Evolutionary conservation across 2,113 vertebrate species (phyloP).

Genomic region (Brachypodius melanocephalos): DNA sequence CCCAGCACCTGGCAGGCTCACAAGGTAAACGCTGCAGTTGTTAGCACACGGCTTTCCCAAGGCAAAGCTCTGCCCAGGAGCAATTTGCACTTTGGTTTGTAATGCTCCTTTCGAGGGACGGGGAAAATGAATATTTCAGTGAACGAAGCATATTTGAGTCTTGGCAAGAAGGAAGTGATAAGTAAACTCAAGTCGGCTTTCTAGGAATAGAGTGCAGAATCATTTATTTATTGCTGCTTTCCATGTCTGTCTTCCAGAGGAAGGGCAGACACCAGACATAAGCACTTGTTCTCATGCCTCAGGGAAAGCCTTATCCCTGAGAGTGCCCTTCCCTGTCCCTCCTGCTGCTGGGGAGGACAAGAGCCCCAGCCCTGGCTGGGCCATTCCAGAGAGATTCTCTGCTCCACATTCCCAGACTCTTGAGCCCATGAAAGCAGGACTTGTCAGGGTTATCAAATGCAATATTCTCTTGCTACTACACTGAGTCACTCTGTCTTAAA

Average conservation of each 20-base stretch:
- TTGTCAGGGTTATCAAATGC: not conserved
- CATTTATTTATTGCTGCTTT: slow-evolving; percentile 12
- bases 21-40: slow-evolving; percentile 19
- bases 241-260: not conserved
- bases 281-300: accelerated
- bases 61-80: not conserved
- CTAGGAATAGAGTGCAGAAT: slow-evolving; percentile 26
- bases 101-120: not conserved
- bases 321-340: not conserved
- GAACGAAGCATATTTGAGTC: not conserved
- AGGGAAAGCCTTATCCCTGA: not conserved
- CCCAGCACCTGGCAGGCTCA: slow-evolving; percentile 21
- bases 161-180: not conserved
- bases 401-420: accelerated
- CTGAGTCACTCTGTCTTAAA: not conserved
- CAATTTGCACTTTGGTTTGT: not conserved
- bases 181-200: not conserved
- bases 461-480: not conserved
- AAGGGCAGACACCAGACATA: accelerated
- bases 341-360: not conserved
- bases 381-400: not conserved
- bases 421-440: not conserved
- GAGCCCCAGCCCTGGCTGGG: not conserved
- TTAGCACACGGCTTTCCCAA: not conserved
- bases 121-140: slow-evolving; percentile 34